Percentiles rank a stretch among this genome's conserved stretches.
Evolutionary conservation across 2,113 vertebrate species (phyloP).

Genomic region (Entelurus aequoreus): DNA sequence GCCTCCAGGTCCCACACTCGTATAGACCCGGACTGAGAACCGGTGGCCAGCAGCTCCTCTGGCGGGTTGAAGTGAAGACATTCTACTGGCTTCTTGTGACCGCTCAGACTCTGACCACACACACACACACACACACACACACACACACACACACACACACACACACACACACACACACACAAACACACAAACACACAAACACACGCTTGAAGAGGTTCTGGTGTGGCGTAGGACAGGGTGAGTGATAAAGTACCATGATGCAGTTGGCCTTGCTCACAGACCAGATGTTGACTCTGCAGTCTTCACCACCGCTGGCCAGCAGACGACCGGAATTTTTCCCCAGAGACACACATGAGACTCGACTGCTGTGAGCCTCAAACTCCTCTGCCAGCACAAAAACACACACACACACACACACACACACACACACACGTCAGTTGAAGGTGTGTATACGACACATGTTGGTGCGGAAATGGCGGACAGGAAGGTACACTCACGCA

Average conservation of each 20-base stretch:
- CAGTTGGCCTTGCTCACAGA: conserved; percentile 95
- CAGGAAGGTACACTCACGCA: conserved; percentile 78
- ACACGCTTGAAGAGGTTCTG: not conserved
- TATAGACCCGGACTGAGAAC: conserved; percentile 91
- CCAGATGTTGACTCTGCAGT: conserved; percentile 94
- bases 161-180: conserved; percentile 27
- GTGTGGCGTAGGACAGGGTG: no score
- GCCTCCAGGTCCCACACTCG: conserved; percentile 96
- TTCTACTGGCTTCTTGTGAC: conserved; percentile 86
- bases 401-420: no score
- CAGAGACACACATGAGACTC: conserved; percentile 83
- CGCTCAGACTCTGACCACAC: conserved; percentile 82
- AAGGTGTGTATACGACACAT: not conserved
- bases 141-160: no score
- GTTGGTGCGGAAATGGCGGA: not conserved
- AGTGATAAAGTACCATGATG: conserved; percentile 83
- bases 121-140: no score
- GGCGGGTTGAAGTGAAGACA: conserved; percentile 85
- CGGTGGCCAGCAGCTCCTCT: conserved; percentile 89
- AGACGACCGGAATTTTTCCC: conserved; percentile 87
- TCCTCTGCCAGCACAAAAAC: conserved; percentile 73
- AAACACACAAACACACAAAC: not conserved
- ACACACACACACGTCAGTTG: not conserved
- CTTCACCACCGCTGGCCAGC: conserved; percentile 90
- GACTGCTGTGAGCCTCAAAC: conserved; percentile 87